Base-by-base conservation (phyloP, 1,140 invertebrate genomes). In the Capitella teleta region DNA sequence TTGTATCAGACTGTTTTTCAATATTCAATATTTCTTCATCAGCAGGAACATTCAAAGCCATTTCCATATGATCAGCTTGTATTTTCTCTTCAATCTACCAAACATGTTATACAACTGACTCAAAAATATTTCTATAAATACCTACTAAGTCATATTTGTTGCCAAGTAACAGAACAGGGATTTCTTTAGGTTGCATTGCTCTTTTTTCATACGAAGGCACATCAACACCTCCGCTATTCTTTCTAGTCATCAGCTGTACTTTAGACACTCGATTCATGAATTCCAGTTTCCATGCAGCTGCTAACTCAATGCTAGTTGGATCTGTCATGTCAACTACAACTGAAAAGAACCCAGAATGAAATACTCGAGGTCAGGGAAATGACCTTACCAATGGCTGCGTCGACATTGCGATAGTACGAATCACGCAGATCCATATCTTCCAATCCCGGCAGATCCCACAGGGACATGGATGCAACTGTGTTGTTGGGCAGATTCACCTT, bases 331-430 rank as follows among this genome's bases (percentile, higher is more conserved):
- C 64, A 21, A 62, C 63, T 25, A 67, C 57, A 23, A 67, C 64
- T 67, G 52, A 6, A 55, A 61, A 12, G 19, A 5, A 44, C 32
- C 10, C 10, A 34, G 32, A 34, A 34, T 34, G 32, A 34, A 10
- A 10, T n/a, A 34, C 32, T 34, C 32, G n/a, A 10, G 32, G 10
- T 10, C 10, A 10, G n/a, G 32, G 10, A 10, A 34, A 34, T n/a
- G n/a, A n/a, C n/a, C n/a, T n/a, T n/a, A 67, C 64, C 64, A 49
- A 67, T 60, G 16, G 62, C 62, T 30, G 63, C 64, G 58, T 67
- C 64, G n/a, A 63, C 30, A 43, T 64, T 54, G 30, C 55, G 60
- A 54, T 60, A 67, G 52, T 65, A 65, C 4, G 61, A 54, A 40
- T 58, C 59, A 40, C 63, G 53, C 6, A 67, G 45, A 42, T 67